Evolutionary conservation across 2,888 invertebrate genomes (phyloP), one percentile per base, ranked within the genome.

Genomic region (Ophonus ardosiacus): DNA sequence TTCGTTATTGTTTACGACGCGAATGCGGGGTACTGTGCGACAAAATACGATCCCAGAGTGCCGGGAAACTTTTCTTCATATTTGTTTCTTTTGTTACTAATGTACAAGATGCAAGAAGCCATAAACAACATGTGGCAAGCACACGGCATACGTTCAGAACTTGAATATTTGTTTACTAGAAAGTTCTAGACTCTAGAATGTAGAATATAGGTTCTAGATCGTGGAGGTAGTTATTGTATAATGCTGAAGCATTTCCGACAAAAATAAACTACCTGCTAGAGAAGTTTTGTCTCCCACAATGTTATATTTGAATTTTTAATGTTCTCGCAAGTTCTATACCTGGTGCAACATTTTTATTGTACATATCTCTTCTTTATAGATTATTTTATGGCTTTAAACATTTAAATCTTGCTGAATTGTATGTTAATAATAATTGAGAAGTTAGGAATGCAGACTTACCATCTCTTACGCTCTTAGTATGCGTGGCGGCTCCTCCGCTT

Each of bases 381-480:
- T 51, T 51, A 10, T 51, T 51, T 51, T 51, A 8, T 51, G 13
- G 6, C 4, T 8, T 51, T 13, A 1, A 10, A 10, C 13, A 4
- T 13, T 51, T 13, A 51, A 51, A 13, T 51, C 10, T 51, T 51
- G 59, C 7, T 15, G 8, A 59, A 7, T n/a, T 59, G 17, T 51
- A 10, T 51, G 17, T 63, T 40, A 80, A 80, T 80, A 82, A 74
- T 71, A 82, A 82, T 82, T 71, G 57, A 71, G 57, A 57, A 82
- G 71, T 74, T 86, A 56, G 86, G 85, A 85, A 82, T 83, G 84
- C 76, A 63, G 88, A 93, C 95, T 94, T 93, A 95, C 95, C 95
- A 93, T 95, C 95, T 94, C 95, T 95, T 93, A 94, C 93, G 93
- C 93, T 94, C 93, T 94, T 94, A 91, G 94, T 92, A 93, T 93